These are phyloP conservation scores for Cerastoderma edule DNA, from an alignment of 2,888 invertebrate genomes.

Conservation along the genomic window DNA sequence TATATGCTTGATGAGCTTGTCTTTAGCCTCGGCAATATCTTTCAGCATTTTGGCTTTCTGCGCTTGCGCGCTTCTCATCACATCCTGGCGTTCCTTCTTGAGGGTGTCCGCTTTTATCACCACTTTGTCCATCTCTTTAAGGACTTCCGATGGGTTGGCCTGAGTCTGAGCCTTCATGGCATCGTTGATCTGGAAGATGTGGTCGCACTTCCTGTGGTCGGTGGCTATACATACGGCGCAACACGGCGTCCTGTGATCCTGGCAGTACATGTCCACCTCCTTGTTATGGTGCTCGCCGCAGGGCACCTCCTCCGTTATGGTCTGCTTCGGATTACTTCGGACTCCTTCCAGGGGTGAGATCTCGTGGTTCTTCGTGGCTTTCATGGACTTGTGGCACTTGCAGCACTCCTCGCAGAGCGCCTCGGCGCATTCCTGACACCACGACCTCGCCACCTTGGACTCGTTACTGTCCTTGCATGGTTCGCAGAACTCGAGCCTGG, in stretches of 20 bases:
- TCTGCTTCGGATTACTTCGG: conserved; percentile 58
- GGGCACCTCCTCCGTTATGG: conserved; percentile 53
- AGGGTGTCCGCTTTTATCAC: conserved; percentile 45
- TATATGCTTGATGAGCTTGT: conserved; percentile 52
- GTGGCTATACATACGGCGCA: conserved; percentile 62
- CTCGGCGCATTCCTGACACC: conserved; percentile 65
- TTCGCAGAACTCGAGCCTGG: conserved; percentile 59
- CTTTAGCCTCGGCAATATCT: conserved; percentile 53
- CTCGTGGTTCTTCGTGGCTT: conserved; percentile 61
- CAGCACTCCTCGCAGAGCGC: conserved; percentile 63
- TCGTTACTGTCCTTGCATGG: conserved; percentile 60
- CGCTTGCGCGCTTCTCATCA: conserved; percentile 47
- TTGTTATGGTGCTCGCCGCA: conserved; percentile 58
- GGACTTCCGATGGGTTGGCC: conserved; percentile 39
- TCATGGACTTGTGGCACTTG: conserved; percentile 62
- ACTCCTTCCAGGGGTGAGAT: conserved; percentile 58
- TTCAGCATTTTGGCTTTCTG: conserved; percentile 53
- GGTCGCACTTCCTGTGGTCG: conserved; percentile 57
- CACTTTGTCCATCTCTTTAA: conserved; percentile 55
- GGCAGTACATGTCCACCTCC: conserved; percentile 62
- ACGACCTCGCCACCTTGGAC: conserved; percentile 57
- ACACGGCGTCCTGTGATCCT: conserved; percentile 61
- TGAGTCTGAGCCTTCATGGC: conserved; percentile 41
- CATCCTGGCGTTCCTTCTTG: conserved; percentile 55
- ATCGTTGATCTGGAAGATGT: conserved; percentile 56